Evolutionary conservation across 2,797 vertebrate species (phyloP), one percentile per base, ranked within the genome.

Genomic region (Helarctos malayanus): DNA sequence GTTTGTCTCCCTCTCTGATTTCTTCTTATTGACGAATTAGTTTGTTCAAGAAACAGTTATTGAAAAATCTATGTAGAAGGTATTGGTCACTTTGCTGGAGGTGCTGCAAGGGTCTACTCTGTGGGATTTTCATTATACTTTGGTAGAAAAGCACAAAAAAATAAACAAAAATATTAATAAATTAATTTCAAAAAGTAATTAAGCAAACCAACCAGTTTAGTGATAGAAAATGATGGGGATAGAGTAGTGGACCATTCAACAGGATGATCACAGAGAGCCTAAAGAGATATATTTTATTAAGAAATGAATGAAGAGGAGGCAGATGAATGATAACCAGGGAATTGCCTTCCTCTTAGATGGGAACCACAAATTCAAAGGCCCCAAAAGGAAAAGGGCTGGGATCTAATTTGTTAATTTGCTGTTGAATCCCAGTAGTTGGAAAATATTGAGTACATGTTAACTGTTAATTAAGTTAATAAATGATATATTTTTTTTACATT

Each of bases 391-490:
- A 88, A 65, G 29, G 88, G 19, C 7, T 83, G 35, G 32, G 54
- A 73, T 95, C 32, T 86, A 35, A 83, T 91, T 85, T 92, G 6
- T 49, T 11, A 61, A 61, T 90, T 88, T 23, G 25, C 54, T 61
- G 1, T 27, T 75, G 18, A 90, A 75, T 69, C 5, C 1, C 7
- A 56, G 38, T 49, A 82, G 32, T 8, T 79, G 25, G 18, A 52
- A 94, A 92, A 76, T 92, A 63, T 13, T 41, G 19, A 92, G 76
- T 29, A 83, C 2, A 10, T 41, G 63, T 63, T 57, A 92, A 71
- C 1, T 47, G 32, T 80, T 71, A 14, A 94, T 94, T 96, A 79
- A 91, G 4, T 96, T 94, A 89, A 92, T 57, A 73, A 87, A 75
- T 75, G 14, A 73, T 89, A 65, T 84, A 14, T 73, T 0, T 1